Base-by-base conservation (phyloP, 2,888 invertebrate genomes). In the Diarsia brunnea region DNA sequence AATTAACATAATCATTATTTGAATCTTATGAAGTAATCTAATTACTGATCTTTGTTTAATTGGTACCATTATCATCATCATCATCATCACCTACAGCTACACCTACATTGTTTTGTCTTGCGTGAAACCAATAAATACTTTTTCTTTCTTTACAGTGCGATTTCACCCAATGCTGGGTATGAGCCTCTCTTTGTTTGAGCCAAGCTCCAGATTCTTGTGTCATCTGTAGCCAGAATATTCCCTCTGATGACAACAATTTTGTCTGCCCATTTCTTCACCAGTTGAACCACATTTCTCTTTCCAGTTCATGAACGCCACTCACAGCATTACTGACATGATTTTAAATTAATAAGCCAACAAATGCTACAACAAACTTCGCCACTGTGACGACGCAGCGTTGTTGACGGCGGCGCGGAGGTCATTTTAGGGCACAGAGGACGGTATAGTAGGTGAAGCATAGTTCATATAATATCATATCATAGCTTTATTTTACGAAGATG, bases 1-100 rank as follows among this genome's bases (percentile, higher is more conserved):
- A 79, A 79, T 79, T 70, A 70, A 31, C 58, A 58, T 58, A 58
- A 58, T 4, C 31, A 47, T 73, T 19, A 55, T 55, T 73, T 27
- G 16, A 45, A 21, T 31, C 14, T 14, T n/a, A n/a, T 16, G 4
- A 16, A 72, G 53, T 31, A 38, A 38, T 16, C 16, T 4, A 19
- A 19, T 31, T 10, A 60, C 10, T 0, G 4, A 58, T 19, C 10
- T 8, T 10, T 31, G 2, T 58, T 27, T 16, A 27, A 27, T 27
- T 58, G 27, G 16, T 58, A 27, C 24, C 27, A 27, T 58, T 19
- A 38, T 8, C 38, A 38, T 38, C 16, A 55, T 55, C 55, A 55
- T 55, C 55, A 24, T 14, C 7, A 55, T 55, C 55, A 4, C 14
- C 24, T 0, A 14, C n/a, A n/a, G n/a, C 31, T 31, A 31, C 31